phyloP scores from a whole-genome alignment of 2,113 vertebrate genomes.

The Chitala chitala region DNA sequence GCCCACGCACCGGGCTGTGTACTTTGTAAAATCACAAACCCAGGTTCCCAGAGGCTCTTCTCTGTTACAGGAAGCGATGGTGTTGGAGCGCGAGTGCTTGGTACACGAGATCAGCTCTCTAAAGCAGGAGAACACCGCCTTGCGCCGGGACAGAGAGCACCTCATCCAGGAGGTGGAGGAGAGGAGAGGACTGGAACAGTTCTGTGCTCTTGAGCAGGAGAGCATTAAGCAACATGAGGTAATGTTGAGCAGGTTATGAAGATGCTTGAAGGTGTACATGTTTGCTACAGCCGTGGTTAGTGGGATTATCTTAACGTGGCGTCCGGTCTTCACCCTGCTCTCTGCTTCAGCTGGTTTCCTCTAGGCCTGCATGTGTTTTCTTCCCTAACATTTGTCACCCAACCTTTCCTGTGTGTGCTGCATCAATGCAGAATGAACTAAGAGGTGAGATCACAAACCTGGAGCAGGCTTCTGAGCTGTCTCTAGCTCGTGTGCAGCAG shows the following conservation, averaged over 20 bases:
- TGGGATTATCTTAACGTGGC: too few species aligned
- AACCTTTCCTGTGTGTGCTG: constrained; percentile 28
- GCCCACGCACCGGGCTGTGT: not conserved
- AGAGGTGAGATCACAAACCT: constrained; percentile 69
- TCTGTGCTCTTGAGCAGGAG: constrained; percentile 74
- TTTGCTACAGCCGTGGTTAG: too few species aligned
- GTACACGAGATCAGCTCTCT: constrained; percentile 34
- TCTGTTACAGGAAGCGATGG: constrained; percentile 19
- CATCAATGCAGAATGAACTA: constrained; percentile 69
- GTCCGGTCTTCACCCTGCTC: not conserved
- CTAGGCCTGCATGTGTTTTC: not conserved
- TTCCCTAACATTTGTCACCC: not conserved
- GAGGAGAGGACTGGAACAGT: constrained; percentile 72
- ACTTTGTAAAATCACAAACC: not conserved
- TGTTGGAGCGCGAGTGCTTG: constrained; percentile 28
- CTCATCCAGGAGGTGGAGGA: constrained; percentile 69
- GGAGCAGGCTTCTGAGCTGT: constrained; percentile 64
- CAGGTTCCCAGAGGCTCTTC: not conserved
- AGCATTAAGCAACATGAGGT: constrained; percentile 76
- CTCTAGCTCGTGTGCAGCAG: constrained; percentile 62
- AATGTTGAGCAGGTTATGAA: not conserved
- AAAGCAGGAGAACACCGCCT: constrained; percentile 50
- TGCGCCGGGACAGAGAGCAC: constrained; percentile 63
- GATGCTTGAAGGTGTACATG: too few species aligned
- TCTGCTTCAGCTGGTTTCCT: not conserved